Percentiles rank a stretch among this genome's conserved stretches.
These are phyloP conservation scores for Xenopus borealis DNA, from an alignment of 2,113 vertebrate genomes.

Conservation along the genomic window DNA sequence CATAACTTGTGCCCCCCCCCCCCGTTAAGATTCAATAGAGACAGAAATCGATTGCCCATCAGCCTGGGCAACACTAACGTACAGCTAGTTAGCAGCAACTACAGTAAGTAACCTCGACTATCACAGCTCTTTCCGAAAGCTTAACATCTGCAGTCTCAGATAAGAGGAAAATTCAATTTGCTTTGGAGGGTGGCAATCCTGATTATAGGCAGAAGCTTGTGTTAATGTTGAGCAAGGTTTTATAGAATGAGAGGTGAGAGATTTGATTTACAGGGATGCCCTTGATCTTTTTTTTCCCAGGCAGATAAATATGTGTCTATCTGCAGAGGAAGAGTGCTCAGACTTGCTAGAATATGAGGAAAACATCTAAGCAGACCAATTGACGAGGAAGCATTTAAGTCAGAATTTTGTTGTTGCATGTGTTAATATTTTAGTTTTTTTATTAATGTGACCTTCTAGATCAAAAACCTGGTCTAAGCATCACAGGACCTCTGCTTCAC, in stretches of 20 bases:
- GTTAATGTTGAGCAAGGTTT: not conserved
- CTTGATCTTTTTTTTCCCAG: conserved; percentile 31
- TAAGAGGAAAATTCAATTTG: too few relatives aligned
- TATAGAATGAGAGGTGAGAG: not conserved
- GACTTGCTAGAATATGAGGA: too few relatives aligned
- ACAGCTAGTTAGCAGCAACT: not conserved
- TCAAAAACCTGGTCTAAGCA: not conserved
- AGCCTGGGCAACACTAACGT: conserved; percentile 1
- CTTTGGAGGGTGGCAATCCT: not conserved
- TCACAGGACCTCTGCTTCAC: conserved; percentile 8
- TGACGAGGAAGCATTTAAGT: too few relatives aligned
- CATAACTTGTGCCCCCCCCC: too few relatives aligned
- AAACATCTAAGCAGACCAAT: not conserved
- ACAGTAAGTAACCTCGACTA: not conserved
- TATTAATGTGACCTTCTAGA: conserved; percentile 27
- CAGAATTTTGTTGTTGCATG: not conserved
- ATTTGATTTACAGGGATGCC: conserved; percentile 24
- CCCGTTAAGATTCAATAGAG: not conserved
- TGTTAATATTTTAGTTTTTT: not conserved
- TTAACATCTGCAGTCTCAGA: too few relatives aligned
- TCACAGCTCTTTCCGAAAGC: not conserved
- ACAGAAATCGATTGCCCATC: not conserved
- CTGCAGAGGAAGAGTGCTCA: not conserved
- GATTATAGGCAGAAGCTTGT: not conserved
- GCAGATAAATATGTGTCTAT: conserved; percentile 7